phyloP scores from a whole-genome alignment of 2,113 vertebrate genomes.

The Ceyx margarethae region DNA sequence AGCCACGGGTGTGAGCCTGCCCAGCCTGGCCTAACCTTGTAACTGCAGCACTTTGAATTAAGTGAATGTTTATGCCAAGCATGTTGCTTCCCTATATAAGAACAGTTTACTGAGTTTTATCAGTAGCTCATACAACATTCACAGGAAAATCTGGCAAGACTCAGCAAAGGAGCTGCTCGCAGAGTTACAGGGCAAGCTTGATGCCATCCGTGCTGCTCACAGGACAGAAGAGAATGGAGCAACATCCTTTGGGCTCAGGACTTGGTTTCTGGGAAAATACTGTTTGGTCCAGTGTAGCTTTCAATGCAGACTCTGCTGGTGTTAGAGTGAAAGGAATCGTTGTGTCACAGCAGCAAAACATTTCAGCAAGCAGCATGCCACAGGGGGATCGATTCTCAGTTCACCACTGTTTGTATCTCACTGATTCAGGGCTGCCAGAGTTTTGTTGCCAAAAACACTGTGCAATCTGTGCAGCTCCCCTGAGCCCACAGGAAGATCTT shows the following conservation, averaged over 20 bases:
- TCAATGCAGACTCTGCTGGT: constrained; percentile 18
- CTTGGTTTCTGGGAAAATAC: constrained; percentile 44
- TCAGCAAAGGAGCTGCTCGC: constrained; percentile 23
- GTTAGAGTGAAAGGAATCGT: not conserved
- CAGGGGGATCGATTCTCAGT: not conserved
- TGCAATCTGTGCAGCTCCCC: not conserved
- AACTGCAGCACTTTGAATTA: constrained; percentile 62
- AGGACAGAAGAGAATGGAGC: not conserved
- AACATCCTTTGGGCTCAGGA: constrained; percentile 18
- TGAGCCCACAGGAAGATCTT: not conserved
- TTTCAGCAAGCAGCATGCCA: not conserved
- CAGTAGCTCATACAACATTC: constrained; percentile 62
- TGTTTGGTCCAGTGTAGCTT: constrained; percentile 48
- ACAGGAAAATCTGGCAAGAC: constrained; percentile 41
- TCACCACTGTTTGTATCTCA: not conserved
- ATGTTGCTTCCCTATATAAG: constrained; percentile 68
- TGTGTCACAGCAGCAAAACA: not conserved
- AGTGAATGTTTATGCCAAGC: constrained; percentile 69
- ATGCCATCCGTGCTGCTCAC: not conserved
- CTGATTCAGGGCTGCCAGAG: constrained; percentile 14
- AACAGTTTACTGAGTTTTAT: constrained; percentile 82
- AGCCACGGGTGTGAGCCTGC: constrained; percentile 82
- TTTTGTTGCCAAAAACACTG: constrained; percentile 41
- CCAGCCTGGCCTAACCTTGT: not conserved
- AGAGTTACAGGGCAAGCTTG: not conserved